Percentiles rank a stretch among this genome's conserved stretches.
Evolutionary conservation across 2,888 invertebrate species (phyloP).

Genomic region (Andrena bicolor): DNA sequence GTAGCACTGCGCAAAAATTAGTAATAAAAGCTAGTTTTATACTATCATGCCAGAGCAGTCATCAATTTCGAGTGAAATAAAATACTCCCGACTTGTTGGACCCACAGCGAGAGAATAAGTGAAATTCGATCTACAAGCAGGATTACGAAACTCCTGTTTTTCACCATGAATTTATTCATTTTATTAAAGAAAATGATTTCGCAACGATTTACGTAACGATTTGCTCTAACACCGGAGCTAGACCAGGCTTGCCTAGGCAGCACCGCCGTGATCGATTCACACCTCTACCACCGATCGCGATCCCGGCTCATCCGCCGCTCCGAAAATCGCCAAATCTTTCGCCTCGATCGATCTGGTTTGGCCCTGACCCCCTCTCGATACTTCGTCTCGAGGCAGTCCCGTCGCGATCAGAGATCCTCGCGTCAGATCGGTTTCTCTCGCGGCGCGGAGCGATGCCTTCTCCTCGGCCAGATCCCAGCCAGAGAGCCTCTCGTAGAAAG

Average conservation of each 20-base stretch:
- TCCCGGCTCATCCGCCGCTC: background rate
- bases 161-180: constrained; percentile 25
- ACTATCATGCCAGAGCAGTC: too few species aligned
- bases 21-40: too few species aligned
- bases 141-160: constrained; percentile 24
- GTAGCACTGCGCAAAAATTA: too few species aligned
- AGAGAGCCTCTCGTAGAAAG: constrained; percentile 69
- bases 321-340: constrained; percentile 17
- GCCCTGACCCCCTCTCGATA: constrained; percentile 32
- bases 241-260: background rate
- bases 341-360: constrained; percentile 27
- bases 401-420: constrained; percentile 1
- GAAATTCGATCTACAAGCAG: constrained; percentile 29
- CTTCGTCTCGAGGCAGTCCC: background rate
- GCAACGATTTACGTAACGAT: constrained; percentile 17
- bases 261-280: background rate
- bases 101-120: constrained; percentile 10
- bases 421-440: constrained; percentile 46
- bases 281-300: background rate
- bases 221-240: background rate
- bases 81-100: constrained; percentile 1
- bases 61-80: constrained; percentile 5
- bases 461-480: background rate
- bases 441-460: background rate
- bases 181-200: constrained; percentile 26